Base-by-base conservation (phyloP, 2,888 invertebrate species). In the Heliothis peltigera region DNA sequence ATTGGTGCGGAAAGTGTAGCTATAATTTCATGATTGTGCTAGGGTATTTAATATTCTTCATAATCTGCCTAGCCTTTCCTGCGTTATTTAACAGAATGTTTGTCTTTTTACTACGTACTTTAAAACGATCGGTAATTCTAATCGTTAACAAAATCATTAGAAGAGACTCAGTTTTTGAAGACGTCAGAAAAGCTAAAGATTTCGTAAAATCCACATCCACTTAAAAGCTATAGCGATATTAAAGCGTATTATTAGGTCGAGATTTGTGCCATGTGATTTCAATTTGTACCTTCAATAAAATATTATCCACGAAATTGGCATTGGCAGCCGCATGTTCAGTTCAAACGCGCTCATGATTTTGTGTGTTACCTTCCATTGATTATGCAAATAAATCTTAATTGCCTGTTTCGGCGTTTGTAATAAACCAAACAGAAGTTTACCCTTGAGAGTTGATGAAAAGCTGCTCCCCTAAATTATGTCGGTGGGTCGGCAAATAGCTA, bases 401-500 rank as follows among this genome's bases (percentile, higher is more conserved):
- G 15, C 0, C 55, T 12, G 19, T 46, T 56, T 22, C 4, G 1
- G 18, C 10, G 8, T 28, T 51, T 46, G 18, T 19, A 53, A 46
- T 19, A 42, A 47, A 68, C 17, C 15, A 28, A 53, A 46, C 28
- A 15, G 17, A 17, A 21, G 4, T 17, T 3, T 51, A n/a, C 28
- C 35, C 43, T 39, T 56, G 46, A 51, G 42, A 15, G 18, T 46
- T 28, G 25, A n/a, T 43, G 10, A 49, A 60, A 53, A 55, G 22
- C 39, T 18, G 19, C 15, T 57, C 39, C 17, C 12, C 42, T 43
- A 52, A 59, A 64, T 75, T 51, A 60, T 17, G 51, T 39, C 28
- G 57, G 70, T 70, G 67, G 46, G 51, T 77, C 56, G 28, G 28
- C 55, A 71, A 73, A 73, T 68, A 67, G 64, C 68, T 70, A 73